These are phyloP conservation scores for Nudaria mundana DNA, from an alignment of 2,888 invertebrate genomes.

Conservation along the genomic window DNA sequence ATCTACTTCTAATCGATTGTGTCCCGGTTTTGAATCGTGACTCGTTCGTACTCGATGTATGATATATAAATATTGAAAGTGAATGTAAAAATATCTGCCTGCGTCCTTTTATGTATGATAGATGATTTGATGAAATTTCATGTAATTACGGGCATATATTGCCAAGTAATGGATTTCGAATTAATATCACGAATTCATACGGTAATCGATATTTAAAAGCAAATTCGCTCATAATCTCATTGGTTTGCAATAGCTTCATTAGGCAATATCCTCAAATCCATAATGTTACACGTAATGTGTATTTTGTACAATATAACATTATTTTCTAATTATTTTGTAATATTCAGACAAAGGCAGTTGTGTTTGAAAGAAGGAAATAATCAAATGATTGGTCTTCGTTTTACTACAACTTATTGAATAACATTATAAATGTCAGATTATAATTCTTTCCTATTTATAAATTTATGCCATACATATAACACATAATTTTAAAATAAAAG, in stretches of 20 bases:
- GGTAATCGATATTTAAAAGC: background rate
- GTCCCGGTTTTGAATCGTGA: conserved; percentile 23
- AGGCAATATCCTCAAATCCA: background rate
- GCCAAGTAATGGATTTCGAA: background rate
- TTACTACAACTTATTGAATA: too few relatives aligned
- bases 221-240: background rate
- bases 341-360: too few relatives aligned
- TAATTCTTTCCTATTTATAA: too few relatives aligned
- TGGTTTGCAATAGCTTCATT: background rate
- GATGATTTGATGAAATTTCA: conserved; percentile 9
- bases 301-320: background rate
- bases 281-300: background rate
- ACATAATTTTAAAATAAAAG: too few relatives aligned
- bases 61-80: conserved; percentile 16
- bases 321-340: background rate
- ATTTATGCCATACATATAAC: too few relatives aligned
- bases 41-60: conserved; percentile 12
- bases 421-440: too few relatives aligned
- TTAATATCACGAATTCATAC: background rate
- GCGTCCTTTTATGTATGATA: conserved; percentile 14
- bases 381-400: too few relatives aligned
- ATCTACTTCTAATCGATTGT: conserved; percentile 22
- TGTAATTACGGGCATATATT: background rate
- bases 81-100: conserved; percentile 26
- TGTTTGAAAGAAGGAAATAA: too few relatives aligned